Evolutionary conservation across 2,113 vertebrate species (phyloP), one percentile per base, ranked within the genome.

Genomic region (Tachysurus vachellii): DNA sequence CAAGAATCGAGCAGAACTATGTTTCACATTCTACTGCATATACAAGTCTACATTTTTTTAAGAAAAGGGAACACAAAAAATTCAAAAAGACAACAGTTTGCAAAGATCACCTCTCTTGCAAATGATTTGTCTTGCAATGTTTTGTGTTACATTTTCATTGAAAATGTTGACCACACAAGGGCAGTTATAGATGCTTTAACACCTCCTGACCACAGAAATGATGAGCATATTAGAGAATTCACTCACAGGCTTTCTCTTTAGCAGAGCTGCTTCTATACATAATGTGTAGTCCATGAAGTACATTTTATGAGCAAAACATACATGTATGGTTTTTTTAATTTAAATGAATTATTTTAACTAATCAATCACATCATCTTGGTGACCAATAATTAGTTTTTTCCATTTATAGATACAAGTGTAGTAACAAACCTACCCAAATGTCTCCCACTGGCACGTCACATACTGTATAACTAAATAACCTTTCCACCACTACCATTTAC

Each of bases 181-280:
- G 11, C 13, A 53, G 73, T 42, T 68, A n/a, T 36, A 85, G 19
- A 21, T 16, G 19, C 21, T 59, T 19, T 10, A 50, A 87, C 86
- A 76, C 70, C n/a, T 21, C n/a, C n/a, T 36, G 68, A 53, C 70
- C 57, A 77, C 86, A 83, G 61, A 62, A 10, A 56, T 86, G 77
- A 57, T 53, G 5, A 0, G 3, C 16, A 28, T 9, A 50, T 26
- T 53, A 14, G 21, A 68, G 62, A 82, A 50, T 53, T 28, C 10
- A n/a, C 47, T 9, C 42, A 54, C 50, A 82, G 50, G 23, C 17
- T 4, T n/a, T 6, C 31, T 4, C 31, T 62, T 82, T 42, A 68
- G 61, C 31, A 47, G 68, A 23, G 19, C 10, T 68, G 23, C 21
- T 23, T 17, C 54, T 61, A 50, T 9, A 77, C 26, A 28, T 17